Evolutionary conservation across 2,113 vertebrate species (phyloP), one percentile per base, ranked within the genome.

Genomic region (Terrapene triunguis): DNA sequence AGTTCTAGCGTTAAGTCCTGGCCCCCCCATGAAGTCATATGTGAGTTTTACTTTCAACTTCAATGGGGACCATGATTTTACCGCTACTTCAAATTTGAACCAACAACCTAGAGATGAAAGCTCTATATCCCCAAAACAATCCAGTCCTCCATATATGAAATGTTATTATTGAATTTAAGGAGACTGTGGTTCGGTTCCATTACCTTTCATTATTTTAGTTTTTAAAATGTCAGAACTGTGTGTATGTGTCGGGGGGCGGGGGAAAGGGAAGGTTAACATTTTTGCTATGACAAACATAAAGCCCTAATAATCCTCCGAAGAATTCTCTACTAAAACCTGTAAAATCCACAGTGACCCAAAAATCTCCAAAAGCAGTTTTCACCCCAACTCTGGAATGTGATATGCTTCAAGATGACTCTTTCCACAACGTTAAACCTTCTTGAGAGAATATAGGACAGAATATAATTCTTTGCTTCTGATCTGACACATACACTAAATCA

Each of bases 401-500:
- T 11, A 59, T 9, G 8, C 12, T 85, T 48, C 85, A 82, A 76
- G 42, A 90, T 53, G 95, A 82, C 25, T 90, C 59, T 53, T 76
- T 95, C 80, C 79, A 90, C 27, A 47, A 44, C 1, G 19, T 42
- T 91, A 88, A 93, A 74, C 48, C 59, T 95, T 82, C 89, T 79
- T 84, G 55, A 94, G 72, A 85, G 92, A 95, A 93, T 69, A 62
- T 92, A 93, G 78, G 89, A 85, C 8, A 84, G 76, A 93, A 95
- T 88, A 84, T 11, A 84, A 72, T 72, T 53, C 92, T 86, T 80
- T 50, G 85, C n/a, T 88, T 91, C 82, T 88, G 85, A 96, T 84
- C 90, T 84, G 92, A 92, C 94, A 95, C 89, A 89, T 85, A 89
- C 87, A 94, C 89, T 96, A 97, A 97, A 97, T 94, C 96, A 97